phyloP scores from a whole-genome alignment of 1,140 invertebrate genomes.

The Gonioctena quinquepunctata region DNA sequence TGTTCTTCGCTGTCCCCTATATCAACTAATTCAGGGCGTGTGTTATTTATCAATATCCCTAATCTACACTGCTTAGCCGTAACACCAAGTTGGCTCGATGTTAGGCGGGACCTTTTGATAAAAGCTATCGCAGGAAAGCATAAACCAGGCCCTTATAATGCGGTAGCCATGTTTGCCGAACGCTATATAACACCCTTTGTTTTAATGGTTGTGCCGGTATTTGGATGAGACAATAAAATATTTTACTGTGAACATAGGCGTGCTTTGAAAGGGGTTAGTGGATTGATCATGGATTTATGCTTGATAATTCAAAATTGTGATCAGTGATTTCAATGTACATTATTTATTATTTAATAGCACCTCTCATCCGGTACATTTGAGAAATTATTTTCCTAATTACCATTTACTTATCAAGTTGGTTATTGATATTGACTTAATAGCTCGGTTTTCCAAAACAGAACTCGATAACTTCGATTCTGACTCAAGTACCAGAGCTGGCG shows the following conservation, averaged over 20 bases:
- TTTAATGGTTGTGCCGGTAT: background rate
- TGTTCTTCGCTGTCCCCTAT: constrained; percentile 1
- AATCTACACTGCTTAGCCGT: constrained; percentile 12
- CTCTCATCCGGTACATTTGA: too few relatives aligned
- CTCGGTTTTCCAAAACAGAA: too few relatives aligned
- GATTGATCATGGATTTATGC: too few relatives aligned
- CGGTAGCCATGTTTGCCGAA: constrained; percentile 20
- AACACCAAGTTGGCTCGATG: background rate
- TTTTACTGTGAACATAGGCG: constrained; percentile 1
- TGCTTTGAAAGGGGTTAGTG: too few relatives aligned
- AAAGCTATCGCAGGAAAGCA: constrained; percentile 7
- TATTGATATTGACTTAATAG: too few relatives aligned
- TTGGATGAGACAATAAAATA: background rate
- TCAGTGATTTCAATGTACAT: too few relatives aligned
- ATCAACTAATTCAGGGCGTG: constrained; percentile 1
- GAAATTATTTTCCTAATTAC: too few relatives aligned
- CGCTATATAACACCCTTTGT: constrained; percentile 17
- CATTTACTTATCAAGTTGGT: too few relatives aligned
- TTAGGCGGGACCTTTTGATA: background rate
- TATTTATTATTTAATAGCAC: too few relatives aligned
- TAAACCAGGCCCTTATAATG: constrained; percentile 22
- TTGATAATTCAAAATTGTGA: too few relatives aligned
- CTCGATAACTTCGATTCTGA: too few relatives aligned
- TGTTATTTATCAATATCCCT: constrained; percentile 12
- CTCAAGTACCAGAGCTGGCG: too few relatives aligned